Evolutionary conservation across 1,140 invertebrate genomes (phyloP).

Genomic region (Drosophila ironensis): DNA sequence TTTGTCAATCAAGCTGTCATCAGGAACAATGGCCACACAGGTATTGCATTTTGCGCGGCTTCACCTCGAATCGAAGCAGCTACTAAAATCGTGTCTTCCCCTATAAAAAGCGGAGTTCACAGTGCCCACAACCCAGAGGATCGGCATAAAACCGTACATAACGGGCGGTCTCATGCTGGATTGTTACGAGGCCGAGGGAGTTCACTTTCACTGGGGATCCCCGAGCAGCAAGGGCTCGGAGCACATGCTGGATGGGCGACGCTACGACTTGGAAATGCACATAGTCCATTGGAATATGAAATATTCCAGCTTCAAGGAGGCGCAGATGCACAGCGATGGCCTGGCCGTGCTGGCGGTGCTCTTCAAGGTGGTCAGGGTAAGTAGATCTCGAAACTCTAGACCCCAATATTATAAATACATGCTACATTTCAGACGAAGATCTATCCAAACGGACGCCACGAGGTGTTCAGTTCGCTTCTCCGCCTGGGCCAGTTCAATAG

Average conservation of each 20-base stretch:
- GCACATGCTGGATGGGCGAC: constrained; percentile 83
- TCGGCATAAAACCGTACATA: constrained; percentile 43
- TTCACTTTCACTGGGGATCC: constrained; percentile 84
- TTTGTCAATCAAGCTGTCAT: constrained; percentile 50
- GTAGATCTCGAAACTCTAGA: background rate
- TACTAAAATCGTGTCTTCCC: background rate
- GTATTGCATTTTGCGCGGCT: too few species aligned
- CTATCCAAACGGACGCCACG: constrained; percentile 53
- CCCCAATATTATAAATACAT: background rate
- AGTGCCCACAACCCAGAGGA: constrained; percentile 39
- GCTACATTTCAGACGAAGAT: constrained; percentile 3
- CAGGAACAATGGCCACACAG: constrained; percentile 59
- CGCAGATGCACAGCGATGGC: constrained; percentile 87
- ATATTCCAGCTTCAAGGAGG: constrained; percentile 86
- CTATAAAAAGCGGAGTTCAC: constrained; percentile 41
- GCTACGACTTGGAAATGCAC: constrained; percentile 91
- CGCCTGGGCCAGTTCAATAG: constrained; percentile 66
- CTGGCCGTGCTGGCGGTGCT: constrained; percentile 92
- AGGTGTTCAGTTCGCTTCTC: constrained; percentile 52
- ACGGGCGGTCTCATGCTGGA: constrained; percentile 51
- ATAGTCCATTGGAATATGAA: constrained; percentile 92
- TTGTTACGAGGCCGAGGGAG: constrained; percentile 82
- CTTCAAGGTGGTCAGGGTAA: constrained; percentile 86
- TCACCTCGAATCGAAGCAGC: too few species aligned
- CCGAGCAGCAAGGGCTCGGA: constrained; percentile 83